Evolutionary conservation across 2,888 invertebrate genomes (phyloP), one percentile per base, ranked within the genome.

Genomic region (Seladonia tumulorum): DNA sequence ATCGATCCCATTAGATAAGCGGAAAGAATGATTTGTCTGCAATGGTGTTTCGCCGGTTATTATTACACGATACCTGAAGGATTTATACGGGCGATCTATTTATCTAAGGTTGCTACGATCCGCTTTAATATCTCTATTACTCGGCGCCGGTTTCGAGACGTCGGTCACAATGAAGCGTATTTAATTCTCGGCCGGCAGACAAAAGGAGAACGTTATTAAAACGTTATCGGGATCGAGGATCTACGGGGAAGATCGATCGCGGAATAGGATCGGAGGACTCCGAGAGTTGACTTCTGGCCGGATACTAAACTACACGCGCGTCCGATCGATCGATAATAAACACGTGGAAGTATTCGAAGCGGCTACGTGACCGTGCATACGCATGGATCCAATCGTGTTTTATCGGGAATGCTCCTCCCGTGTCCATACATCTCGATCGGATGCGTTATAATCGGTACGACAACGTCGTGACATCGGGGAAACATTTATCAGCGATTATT

Each of bases 341-440:
- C 86, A 76, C 87, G 86, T 86, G 87, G 80, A 86, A 87, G 80
- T 83, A 87, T 87, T 86, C 86, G 86, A 74, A 60, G 53, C 5
- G 76, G 45, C n/a, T 86, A 87, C 87, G 86, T 87, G 87, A 83
- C 83, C 86, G 78, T 87, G 87, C 86, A 86, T 83, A 79, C 79
- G 83, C 70, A 79, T 68, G 66, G 66, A 57, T 76, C 66, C 72
- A 29, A 68, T 76, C 77, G 57, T 76, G 81, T 81, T 75, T 78
- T 60, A 76, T 79, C 76, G 72, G 1, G 81, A 60, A 78, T 81
- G 81, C 86, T 66, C 42, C 73, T 5, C 22, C 76, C 14, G 66
- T 16, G 60, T 42, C 86, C 57, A 81, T 81, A 76, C 75, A 85
- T 84, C 81, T 79, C 47, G 79, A 60, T 63, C 83, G 42, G 60